Percentiles rank a stretch among this genome's conserved stretches.
These are phyloP conservation scores for Amblyornis subalaris DNA, from an alignment of 2,113 vertebrate species.

Conservation along the genomic window DNA sequence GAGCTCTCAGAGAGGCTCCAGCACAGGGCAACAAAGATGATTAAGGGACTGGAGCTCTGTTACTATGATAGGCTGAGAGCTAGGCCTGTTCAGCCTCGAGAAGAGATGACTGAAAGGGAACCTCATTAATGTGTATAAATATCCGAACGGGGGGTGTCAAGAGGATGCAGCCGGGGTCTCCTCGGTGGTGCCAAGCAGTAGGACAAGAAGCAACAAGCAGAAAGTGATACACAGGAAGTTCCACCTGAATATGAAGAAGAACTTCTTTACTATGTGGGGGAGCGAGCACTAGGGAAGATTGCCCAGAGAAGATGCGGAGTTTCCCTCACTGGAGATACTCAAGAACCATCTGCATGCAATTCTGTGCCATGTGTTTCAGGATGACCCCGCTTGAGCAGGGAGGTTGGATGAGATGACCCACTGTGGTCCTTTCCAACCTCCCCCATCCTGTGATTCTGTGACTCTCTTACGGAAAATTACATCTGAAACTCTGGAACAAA, in stretches of 20 bases:
- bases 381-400: background rate
- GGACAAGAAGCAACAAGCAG: background rate
- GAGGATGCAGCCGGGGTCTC: background rate
- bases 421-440: background rate
- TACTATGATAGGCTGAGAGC: accelerated
- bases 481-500: background rate
- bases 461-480: background rate
- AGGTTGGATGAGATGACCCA: background rate
- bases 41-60: background rate
- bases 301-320: background rate
- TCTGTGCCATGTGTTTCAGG: background rate
- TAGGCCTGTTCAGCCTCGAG: background rate
- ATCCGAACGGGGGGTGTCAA: background rate
- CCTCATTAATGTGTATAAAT: background rate
- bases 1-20: background rate
- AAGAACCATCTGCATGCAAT: background rate
- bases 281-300: background rate
- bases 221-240: background rate
- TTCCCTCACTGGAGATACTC: background rate
- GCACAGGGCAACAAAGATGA: background rate
- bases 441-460: background rate
- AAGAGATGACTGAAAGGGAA: background rate
- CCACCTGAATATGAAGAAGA: background rate
- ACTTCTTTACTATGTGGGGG: accelerated
- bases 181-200: background rate